phyloP scores from a whole-genome alignment of 2,113 vertebrate species.

The Dermatemys mawii region DNA sequence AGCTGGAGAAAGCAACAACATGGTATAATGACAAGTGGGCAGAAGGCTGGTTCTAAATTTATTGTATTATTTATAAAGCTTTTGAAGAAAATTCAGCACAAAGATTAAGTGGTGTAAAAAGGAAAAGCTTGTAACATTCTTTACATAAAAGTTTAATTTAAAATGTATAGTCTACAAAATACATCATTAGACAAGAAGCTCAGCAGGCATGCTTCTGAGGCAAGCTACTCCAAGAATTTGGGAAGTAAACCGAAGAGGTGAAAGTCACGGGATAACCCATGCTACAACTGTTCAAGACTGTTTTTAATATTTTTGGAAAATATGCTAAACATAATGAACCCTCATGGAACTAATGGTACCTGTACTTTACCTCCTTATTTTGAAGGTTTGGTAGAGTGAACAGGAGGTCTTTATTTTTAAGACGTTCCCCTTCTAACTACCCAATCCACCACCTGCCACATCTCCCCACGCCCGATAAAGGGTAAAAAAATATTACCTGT shows the following conservation, averaged over 20 bases:
- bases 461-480: no score
- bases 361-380: slow-evolving; percentile 72
- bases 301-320: slow-evolving; percentile 48
- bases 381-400: slow-evolving; percentile 57
- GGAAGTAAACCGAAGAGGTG: slow-evolving; percentile 62
- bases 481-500: slow-evolving; percentile 41
- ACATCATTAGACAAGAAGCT: slow-evolving; percentile 71
- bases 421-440: slow-evolving; percentile 44
- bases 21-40: slow-evolving; percentile 89
- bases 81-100: slow-evolving; percentile 83
- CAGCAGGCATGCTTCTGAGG: slow-evolving; percentile 65
- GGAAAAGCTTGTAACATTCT: slow-evolving; percentile 79
- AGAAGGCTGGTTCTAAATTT: slow-evolving; percentile 80
- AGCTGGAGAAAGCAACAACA: slow-evolving; percentile 95
- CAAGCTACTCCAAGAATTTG: slow-evolving; percentile 58
- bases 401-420: slow-evolving; percentile 60
- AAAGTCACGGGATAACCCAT: slow-evolving; percentile 41
- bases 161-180: slow-evolving; percentile 71
- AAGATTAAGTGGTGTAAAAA: slow-evolving; percentile 78
- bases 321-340: slow-evolving; percentile 34
- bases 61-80: slow-evolving; percentile 83
- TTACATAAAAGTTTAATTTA: slow-evolving; percentile 78
- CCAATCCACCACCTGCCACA: slow-evolving; percentile 30
- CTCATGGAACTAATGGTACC: slow-evolving; percentile 57
- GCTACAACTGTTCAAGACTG: slow-evolving; percentile 54